Evolutionary conservation across 2,113 vertebrate species (phyloP).

Genomic region (Pterocles orientalis): DNA sequence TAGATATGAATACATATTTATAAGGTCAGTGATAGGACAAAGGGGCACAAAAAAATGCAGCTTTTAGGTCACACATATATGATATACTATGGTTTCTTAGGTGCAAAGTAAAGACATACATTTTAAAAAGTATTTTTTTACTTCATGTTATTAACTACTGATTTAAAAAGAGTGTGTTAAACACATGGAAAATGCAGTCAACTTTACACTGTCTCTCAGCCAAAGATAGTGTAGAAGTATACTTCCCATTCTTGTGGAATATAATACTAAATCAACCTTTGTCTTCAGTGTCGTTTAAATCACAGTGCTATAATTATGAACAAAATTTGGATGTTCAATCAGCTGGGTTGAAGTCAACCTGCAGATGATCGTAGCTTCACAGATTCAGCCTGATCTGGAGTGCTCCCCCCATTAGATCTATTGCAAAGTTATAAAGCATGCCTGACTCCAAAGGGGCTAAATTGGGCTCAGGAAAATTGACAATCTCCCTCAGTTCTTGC

Average conservation of each 20-base stretch:
- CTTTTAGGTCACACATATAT: neutral
- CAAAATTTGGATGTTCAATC: neutral
- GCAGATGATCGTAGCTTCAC: too few relatives aligned
- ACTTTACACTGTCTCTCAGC: neutral
- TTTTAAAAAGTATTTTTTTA: neutral
- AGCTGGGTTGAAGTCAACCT: too few relatives aligned
- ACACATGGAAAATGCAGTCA: neutral
- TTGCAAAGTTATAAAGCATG: too few relatives aligned
- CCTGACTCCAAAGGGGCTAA: too few relatives aligned
- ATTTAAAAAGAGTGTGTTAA: neutral
- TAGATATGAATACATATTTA: slow-evolving; percentile 2
- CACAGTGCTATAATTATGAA: neutral
- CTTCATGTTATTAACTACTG: neutral
- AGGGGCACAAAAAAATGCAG: neutral
- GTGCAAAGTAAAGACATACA: neutral
- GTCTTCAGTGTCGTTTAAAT: neutral
- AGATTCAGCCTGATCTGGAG: too few relatives aligned
- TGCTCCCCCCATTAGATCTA: too few relatives aligned
- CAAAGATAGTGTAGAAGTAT: neutral
- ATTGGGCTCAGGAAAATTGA: too few relatives aligned
- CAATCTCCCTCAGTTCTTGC: too few relatives aligned
- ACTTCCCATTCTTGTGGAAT: neutral
- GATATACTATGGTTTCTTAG: neutral
- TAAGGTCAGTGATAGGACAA: slow-evolving; percentile 16
- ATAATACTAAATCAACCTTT: neutral